Base-by-base conservation (phyloP, 2,113 vertebrate species). In the Apteryx mantelli region DNA sequence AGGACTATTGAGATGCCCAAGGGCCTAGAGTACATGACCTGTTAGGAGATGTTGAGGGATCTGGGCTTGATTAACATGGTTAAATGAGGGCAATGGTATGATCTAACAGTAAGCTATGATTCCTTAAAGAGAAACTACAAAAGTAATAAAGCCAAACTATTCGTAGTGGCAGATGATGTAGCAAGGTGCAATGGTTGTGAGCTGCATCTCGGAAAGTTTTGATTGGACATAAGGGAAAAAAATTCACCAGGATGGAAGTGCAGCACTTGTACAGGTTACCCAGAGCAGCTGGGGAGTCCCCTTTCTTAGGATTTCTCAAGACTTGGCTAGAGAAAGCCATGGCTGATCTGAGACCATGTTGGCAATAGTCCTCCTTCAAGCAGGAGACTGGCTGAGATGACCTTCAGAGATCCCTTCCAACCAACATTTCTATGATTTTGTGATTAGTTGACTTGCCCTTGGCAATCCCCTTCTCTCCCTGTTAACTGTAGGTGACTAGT, bases 201-300 rank as follows among this genome's bases (percentile, higher is more conserved):
- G 52, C 13, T 30, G 7, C 13, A 15, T 30, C 61, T 80, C 73
- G 38, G 73, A 55, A 88, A 56, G n/a, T 52, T 82, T 48, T 77
- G 3, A 7, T 40, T 70, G 70, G 28, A 28, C 85, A 53, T 3
- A 0, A 38, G 1, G 1, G 0, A 63, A 63, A 56, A 82, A 85
- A 11, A 82, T 81, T 78, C 60, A 64, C 12, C 14, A 53, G 32
- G 12, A 46, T 48, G 36, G 40, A 46, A 82, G 11, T 9, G 12
- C 69, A 64, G 36, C 42, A 63, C 5, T 44, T 40, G 9, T 20
- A 66, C 0, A 0, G 13, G 14, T 90, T 73, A 86, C 9, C 13
- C 8, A 30, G 44, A 81, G 88, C 50, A 20, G 8, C 25, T 91
- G 36, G 34, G 44, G 44, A 88, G 81, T 66, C 4, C 0, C 55